Percentiles rank a stretch among this genome's conserved stretches.
Evolutionary conservation across 1,140 invertebrate species (phyloP).

Genomic region (Cotesia glomerata): DNA sequence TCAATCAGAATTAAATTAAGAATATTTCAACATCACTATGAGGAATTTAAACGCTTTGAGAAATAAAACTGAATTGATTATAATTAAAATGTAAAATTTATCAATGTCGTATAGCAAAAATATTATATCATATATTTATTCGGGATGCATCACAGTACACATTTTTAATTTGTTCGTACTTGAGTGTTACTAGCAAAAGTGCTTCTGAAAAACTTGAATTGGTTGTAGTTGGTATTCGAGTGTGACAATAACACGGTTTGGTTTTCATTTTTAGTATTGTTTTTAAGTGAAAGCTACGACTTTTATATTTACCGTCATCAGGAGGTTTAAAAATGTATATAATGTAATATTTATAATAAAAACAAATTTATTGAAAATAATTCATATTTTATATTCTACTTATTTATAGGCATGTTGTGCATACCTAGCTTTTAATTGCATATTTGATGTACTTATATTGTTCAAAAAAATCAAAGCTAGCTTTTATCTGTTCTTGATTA

Average conservation of each 20-base stretch:
- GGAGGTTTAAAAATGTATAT: slow-evolving; percentile 15
- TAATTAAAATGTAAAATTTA: too few species aligned
- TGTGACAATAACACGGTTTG: slow-evolving; percentile 26
- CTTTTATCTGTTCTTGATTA: too few species aligned
- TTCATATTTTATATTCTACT: background rate
- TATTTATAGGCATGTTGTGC: background rate
- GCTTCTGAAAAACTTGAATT: background rate
- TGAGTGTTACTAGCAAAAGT: background rate
- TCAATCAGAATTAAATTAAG: too few species aligned
- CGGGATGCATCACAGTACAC: background rate
- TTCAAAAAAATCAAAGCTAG: too few species aligned
- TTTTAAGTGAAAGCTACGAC: background rate
- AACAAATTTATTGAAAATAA: background rate
- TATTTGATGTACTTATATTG: too few species aligned
- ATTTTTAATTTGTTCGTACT: background rate
- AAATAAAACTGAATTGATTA: too few species aligned
- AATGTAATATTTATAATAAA: slow-evolving; percentile 32
- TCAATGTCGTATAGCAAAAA: background rate
- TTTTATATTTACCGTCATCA: slow-evolving; percentile 27
- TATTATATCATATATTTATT: background rate
- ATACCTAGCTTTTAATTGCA: too few species aligned
- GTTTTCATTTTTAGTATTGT: slow-evolving; percentile 17
- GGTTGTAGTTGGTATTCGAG: slow-evolving; percentile 12
- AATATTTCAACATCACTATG: too few species aligned
- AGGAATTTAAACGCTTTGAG: too few species aligned